phyloP scores from a whole-genome alignment of 2,797 vertebrate genomes.

The Oceanodroma leucorhoa region DNA sequence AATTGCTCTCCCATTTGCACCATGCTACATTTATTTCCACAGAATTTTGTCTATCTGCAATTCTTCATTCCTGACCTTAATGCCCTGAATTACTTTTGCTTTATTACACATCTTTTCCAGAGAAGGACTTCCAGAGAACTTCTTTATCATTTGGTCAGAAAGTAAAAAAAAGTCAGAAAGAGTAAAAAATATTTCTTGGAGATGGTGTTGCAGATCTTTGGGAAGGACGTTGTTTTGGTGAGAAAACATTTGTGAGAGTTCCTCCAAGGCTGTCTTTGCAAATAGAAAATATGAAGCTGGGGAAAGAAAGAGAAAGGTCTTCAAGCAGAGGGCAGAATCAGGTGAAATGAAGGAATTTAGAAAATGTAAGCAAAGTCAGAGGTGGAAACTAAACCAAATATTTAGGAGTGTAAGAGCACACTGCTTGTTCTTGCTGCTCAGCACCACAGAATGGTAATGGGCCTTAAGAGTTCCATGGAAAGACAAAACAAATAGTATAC shows the following conservation, averaged over 20 bases:
- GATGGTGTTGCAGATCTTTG: neutral
- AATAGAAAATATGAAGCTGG: neutral
- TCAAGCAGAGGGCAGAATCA: neutral
- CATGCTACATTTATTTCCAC: neutral
- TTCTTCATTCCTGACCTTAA: neutral
- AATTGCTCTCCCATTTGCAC: neutral
- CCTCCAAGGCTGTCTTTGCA: neutral
- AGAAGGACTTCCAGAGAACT: neutral
- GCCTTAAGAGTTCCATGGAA: neutral
- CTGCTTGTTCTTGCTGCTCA: neutral
- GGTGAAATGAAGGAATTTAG: neutral
- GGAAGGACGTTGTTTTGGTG: neutral
- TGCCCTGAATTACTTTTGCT: neutral
- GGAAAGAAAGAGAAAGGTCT: neutral
- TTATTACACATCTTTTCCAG: neutral
- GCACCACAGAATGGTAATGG: neutral
- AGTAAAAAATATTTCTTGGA: neutral
- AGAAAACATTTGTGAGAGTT: neutral
- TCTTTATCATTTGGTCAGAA: neutral
- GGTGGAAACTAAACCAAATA: neutral
- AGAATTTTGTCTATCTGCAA: neutral
- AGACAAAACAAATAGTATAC: neutral
- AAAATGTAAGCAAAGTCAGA: neutral
- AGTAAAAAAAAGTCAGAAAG: neutral
- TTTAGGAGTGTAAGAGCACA: neutral